Evolutionary conservation across 1,140 invertebrate species (phyloP), one percentile per base, ranked within the genome.

Genomic region (Trissolcus basalis): DNA sequence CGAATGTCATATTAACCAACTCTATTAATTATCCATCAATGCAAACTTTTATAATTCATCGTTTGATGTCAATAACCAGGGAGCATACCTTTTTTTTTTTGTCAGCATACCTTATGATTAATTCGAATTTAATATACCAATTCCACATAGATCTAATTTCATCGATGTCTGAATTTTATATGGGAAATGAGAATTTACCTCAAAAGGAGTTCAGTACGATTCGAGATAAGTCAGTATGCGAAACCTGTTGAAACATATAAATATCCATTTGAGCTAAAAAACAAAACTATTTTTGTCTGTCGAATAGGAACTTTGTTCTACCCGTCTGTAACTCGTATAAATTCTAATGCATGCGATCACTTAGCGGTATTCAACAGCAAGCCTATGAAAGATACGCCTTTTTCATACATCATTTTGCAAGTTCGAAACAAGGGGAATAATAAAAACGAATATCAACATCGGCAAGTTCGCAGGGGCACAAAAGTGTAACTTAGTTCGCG

Each of bases 371-470:
- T 64, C 51, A 16, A 47, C 43, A 39, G 43, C 15, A 36, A 64
- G 45, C 53, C 35, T 27, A 45, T 45, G 50, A 53, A 47, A 64
- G 49, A 54, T 54, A 54, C 60, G n/a, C n/a, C n/a, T 27, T 64
- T 64, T 53, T 54, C 60, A 50, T 61, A 44, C 35, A 27, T 55
- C 51, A 49, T 60, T 60, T 49, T 11, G 47, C 39, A 63, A 63
- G 60, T 65, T 65, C 12, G 50, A 55, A 65, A 65, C 51, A 55
- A 35, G 53, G 12, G 27, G 50, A 56, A 67, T 58, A 56, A 67
- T 67, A 67, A 67, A 67, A 56, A 67, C 14, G 64, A 58, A 68
- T 51, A 68, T 59, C 64, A 68, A 68, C 54, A 56, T 58, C 55
- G 41, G 32, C 67, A 69, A 69, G 56, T 69, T 69, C 44, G 41